Evolutionary conservation across 2,888 invertebrate genomes (phyloP).

Genomic region (Acrobasis repandana): DNA sequence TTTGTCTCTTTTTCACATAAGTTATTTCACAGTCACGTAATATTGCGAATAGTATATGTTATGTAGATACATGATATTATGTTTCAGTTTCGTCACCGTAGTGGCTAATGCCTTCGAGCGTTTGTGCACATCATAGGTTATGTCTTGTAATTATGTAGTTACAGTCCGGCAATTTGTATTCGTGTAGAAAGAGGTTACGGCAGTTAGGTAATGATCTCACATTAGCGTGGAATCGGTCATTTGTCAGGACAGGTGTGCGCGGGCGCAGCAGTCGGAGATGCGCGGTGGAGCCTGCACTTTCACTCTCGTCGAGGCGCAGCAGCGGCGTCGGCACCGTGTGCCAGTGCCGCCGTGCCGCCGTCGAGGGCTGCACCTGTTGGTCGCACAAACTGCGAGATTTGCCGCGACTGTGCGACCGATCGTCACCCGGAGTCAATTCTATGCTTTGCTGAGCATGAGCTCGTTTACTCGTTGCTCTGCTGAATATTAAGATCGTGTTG

Average conservation of each 20-base stretch:
- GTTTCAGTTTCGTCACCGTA: conserved; percentile 15
- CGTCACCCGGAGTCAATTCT: conserved; percentile 60
- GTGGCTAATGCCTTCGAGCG: background rate
- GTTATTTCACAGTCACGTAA: conserved; percentile 2
- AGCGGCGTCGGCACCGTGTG: conserved; percentile 44
- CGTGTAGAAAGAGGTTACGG: conserved; percentile 46
- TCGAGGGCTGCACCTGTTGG: conserved; percentile 61
- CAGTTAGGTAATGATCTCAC: conserved; percentile 48
- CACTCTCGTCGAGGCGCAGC: conserved; percentile 69
- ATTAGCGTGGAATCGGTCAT: conserved; percentile 50
- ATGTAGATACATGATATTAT: background rate
- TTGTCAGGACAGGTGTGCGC: conserved; percentile 62
- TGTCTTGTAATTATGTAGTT: conserved; percentile 13
- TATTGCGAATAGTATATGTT: background rate
- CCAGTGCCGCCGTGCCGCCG: conserved; percentile 71
- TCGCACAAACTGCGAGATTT: conserved; percentile 47
- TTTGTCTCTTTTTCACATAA: background rate
- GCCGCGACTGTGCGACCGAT: conserved; percentile 43
- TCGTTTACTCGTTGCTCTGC: conserved; percentile 57
- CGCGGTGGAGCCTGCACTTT: conserved; percentile 70
- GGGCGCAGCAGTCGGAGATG: conserved; percentile 60
- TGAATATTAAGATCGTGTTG: conserved; percentile 62
- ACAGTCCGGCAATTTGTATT: conserved; percentile 18
- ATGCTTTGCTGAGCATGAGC: conserved; percentile 62
- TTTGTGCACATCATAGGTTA: conserved; percentile 1